These are phyloP conservation scores for Enteromius afrohamiltoni DNA, from an alignment of 2,797 vertebrate genomes.

Conservation along the genomic window DNA sequence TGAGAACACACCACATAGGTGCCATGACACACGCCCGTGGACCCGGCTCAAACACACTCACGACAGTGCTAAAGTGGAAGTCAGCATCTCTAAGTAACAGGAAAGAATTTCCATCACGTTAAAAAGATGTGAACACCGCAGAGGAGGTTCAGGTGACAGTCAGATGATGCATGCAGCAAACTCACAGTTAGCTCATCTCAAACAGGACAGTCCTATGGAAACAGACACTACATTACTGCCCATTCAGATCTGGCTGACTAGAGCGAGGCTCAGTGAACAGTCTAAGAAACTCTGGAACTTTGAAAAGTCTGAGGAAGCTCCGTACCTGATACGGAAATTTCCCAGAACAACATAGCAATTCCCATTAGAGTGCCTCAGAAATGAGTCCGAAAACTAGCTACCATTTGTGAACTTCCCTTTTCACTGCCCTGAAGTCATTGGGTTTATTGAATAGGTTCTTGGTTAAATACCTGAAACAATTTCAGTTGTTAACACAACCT, in stretches of 20 bases:
- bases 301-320: not conserved
- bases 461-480: not conserved
- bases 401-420: not conserved
- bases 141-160: conserved; percentile 35
- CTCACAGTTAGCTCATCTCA: conserved; percentile 22
- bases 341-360: not conserved
- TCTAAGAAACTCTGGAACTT: not conserved
- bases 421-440: not conserved
- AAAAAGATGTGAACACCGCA: conserved; percentile 35
- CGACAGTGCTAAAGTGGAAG: conserved; percentile 53
- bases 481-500: not conserved
- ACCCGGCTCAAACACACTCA: conserved; percentile 39
- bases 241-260: conserved; percentile 5
- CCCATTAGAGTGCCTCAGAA: not conserved
- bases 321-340: not conserved
- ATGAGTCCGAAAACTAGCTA: not conserved
- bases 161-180: conserved; percentile 38
- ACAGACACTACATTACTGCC: conserved; percentile 28
- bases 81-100: conserved; percentile 54
- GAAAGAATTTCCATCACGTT: conserved; percentile 41
- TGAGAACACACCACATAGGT: conserved; percentile 70
- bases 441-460: not conserved
- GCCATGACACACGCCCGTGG: conserved; percentile 55
- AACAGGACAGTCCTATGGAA: conserved; percentile 32
- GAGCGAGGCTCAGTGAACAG: not conserved